Conservation (phyloP, 2,113 vertebrate species). For the Oriolus oriolus region DNA sequence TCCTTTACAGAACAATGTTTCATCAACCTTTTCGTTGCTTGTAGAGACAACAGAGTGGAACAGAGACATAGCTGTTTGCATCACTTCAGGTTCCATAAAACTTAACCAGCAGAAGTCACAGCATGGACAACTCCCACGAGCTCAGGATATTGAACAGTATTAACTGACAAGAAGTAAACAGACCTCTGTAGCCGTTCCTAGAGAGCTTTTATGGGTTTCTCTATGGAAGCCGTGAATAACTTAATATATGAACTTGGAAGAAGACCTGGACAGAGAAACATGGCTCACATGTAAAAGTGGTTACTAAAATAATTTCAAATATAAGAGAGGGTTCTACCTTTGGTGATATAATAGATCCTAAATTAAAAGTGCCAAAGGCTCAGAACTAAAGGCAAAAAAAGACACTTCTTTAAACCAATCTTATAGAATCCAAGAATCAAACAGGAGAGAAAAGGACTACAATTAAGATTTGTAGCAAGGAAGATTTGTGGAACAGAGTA, state of each 20-base stretch:
- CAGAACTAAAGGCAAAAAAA: background rate
- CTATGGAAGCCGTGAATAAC: background rate
- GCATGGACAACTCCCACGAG: background rate
- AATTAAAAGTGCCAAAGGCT: background rate
- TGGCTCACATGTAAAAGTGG: accelerated
- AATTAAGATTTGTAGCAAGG: background rate
- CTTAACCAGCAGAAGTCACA: background rate
- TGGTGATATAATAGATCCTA: background rate
- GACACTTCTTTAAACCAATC: background rate
- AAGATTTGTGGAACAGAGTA: background rate
- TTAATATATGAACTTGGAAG: background rate
- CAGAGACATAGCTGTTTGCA: background rate
- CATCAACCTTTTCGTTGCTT: background rate
- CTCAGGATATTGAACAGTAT: background rate
- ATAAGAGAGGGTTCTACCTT: background rate
- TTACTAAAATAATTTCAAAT: background rate
- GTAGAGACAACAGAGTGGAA: background rate
- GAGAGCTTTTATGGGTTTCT: background rate
- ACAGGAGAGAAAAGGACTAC: background rate
- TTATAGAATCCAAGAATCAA: background rate
- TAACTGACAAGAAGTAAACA: background rate
- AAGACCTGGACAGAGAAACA: background rate
- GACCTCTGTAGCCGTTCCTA: background rate
- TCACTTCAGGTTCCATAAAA: background rate
- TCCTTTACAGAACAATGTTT: background rate